These are phyloP conservation scores for Drosophila repleta DNA, from an alignment of 1,140 invertebrate species.

Conservation along the genomic window DNA sequence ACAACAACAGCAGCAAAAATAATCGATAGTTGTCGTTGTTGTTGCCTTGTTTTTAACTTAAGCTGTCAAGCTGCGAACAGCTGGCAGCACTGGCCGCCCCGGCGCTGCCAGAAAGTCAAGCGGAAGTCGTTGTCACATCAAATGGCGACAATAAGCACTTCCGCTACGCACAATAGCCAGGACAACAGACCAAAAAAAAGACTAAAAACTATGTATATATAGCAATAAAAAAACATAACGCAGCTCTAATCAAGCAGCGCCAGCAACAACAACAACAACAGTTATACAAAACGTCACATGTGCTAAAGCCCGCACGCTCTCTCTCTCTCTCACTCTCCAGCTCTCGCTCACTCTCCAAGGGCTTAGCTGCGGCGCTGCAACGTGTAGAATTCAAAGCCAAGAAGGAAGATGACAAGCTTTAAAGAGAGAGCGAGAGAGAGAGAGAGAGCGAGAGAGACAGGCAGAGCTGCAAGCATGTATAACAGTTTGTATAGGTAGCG, in stretches of 20 bases:
- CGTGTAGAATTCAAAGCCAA: conserved; percentile 43
- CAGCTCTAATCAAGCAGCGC: conserved; percentile 29
- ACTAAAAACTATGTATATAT: background rate
- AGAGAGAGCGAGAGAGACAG: no score
- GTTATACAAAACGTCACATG: conserved; percentile 27
- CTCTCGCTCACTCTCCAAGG: conserved; percentile 1
- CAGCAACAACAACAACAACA: conserved; percentile 16
- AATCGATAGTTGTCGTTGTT: conserved; percentile 38
- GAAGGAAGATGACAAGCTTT: conserved; percentile 38
- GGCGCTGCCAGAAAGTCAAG: conserved; percentile 18
- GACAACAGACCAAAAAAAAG: conserved; percentile 11
- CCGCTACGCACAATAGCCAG: conserved; percentile 53
- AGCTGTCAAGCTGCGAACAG: conserved; percentile 39
- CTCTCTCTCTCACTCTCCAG: background rate
- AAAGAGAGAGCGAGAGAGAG: no score
- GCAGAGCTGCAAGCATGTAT: background rate
- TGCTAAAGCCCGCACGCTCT: background rate
- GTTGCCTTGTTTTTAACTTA: conserved; percentile 23
- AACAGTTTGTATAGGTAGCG: conserved; percentile 24
- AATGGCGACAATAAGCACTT: conserved; percentile 79
- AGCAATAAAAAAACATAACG: background rate
- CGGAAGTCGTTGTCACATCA: conserved; percentile 79
- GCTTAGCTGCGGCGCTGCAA: background rate
- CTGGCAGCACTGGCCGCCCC: conserved; percentile 8
- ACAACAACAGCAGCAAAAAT: conserved; percentile 1